Conservation (phyloP, 2,888 invertebrate genomes). For the Subacronicta megacephala region DNA sequence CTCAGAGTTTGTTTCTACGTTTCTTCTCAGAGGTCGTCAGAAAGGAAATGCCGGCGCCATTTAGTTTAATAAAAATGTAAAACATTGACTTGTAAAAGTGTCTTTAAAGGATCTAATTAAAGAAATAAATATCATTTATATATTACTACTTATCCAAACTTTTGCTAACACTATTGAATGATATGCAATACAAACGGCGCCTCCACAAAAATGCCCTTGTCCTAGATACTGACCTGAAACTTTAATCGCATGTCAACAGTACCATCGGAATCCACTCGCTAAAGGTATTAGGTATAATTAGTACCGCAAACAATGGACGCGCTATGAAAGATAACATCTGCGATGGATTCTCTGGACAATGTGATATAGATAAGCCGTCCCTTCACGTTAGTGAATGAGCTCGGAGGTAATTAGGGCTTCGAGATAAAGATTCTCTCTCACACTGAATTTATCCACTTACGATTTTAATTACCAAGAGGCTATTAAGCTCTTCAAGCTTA, state of each 20-base stretch:
- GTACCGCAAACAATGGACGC: conserved; percentile 48
- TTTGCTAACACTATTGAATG: conserved; percentile 14
- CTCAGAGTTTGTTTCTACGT: too few relatives aligned
- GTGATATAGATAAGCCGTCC: conserved; percentile 47
- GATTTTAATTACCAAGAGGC: conserved; percentile 22
- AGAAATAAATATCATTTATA: too few relatives aligned
- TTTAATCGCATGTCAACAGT: conserved; percentile 57
- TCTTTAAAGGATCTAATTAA: too few relatives aligned
- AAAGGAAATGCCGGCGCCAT: too few relatives aligned
- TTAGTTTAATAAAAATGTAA: too few relatives aligned
- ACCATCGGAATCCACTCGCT: conserved; percentile 34
- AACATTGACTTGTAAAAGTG: too few relatives aligned
- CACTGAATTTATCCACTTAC: conserved; percentile 15
- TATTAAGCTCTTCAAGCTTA: conserved; percentile 19
- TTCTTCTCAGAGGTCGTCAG: too few relatives aligned
- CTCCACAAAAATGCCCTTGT: conserved; percentile 43
- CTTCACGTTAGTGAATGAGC: conserved; percentile 34
- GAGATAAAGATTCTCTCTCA: conserved; percentile 14
- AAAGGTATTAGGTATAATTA: conserved; percentile 56
- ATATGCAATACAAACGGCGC: conserved; percentile 28
- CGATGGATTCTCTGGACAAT: conserved; percentile 46
- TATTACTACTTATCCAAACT: conserved; percentile 8
- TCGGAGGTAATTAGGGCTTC: conserved; percentile 38
- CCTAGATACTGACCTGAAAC: conserved; percentile 50
- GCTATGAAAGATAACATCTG: conserved; percentile 47